phyloP scores from a whole-genome alignment of 2,113 vertebrate species.

The Motacilla alba region DNA sequence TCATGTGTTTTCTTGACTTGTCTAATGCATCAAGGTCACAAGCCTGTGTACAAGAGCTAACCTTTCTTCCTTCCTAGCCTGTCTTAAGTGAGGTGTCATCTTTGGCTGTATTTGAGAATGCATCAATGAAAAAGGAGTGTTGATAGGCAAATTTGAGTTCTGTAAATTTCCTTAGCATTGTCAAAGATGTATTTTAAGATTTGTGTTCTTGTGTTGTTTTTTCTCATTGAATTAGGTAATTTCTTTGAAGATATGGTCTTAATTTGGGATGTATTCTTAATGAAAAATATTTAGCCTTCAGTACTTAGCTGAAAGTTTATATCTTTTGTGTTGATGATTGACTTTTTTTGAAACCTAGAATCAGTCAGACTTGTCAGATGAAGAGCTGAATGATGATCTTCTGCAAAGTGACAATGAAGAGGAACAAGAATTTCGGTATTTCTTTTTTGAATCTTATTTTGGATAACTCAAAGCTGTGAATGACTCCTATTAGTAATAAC shows the following conservation, averaged over 20 bases:
- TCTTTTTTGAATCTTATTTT: not conserved
- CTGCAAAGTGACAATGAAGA: constrained; percentile 97
- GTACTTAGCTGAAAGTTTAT: not conserved
- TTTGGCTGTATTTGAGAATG: not conserved
- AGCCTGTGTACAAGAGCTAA: not conserved
- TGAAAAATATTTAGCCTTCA: not conserved
- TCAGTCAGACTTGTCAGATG: constrained; percentile 92
- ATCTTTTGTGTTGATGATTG: not conserved
- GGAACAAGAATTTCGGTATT: constrained; percentile 77
- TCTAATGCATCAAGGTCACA: not conserved
- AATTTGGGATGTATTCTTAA: not conserved
- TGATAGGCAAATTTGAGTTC: not conserved
- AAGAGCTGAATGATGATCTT: constrained; percentile 96
- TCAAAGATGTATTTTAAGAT: not conserved
- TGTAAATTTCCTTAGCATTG: not conserved
- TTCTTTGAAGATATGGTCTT: not conserved
- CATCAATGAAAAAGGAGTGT: not conserved
- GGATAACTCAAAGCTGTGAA: not conserved
- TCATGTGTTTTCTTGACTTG: not conserved
- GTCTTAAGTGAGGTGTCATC: not conserved
- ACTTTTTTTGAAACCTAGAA: constrained; percentile 76
- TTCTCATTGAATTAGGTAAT: not conserved
- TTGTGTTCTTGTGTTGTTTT: not conserved
- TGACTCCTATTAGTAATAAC: not conserved
- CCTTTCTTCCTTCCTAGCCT: not conserved